Evolutionary conservation across 2,888 invertebrate species (phyloP).

Genomic region (Xylocampa areola): DNA sequence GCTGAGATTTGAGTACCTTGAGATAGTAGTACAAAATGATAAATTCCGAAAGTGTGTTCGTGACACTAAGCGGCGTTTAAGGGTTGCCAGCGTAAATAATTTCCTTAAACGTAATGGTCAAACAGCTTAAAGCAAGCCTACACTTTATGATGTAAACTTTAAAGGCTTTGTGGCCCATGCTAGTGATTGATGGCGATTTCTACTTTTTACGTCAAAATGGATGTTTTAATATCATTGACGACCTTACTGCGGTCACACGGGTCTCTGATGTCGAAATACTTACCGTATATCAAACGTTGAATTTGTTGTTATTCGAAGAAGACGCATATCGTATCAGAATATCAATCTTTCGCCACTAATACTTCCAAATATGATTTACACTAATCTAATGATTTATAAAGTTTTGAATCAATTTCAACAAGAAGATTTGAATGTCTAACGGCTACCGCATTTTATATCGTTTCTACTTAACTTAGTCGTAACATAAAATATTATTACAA

Average conservation of each 20-base stretch:
- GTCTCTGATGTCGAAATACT: conserved; percentile 43
- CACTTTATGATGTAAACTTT: conserved; percentile 51
- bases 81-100: conserved; percentile 56
- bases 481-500: conserved; percentile 14
- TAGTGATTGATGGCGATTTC: conserved; percentile 64
- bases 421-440: conserved; percentile 29
- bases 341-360: not conserved
- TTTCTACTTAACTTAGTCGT: conserved; percentile 4
- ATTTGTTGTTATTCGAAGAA: conserved; percentile 17
- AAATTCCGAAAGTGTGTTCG: conserved; percentile 25
- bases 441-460: conserved; percentile 14
- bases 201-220: conserved; percentile 51
- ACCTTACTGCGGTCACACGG: conserved; percentile 37
- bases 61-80: conserved; percentile 21
- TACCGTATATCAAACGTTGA: conserved; percentile 14
- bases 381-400: conserved; percentile 21
- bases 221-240: conserved; percentile 56
- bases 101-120: conserved; percentile 57
- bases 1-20: not conserved
- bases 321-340: conserved; percentile 4
- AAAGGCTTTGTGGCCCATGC: conserved; percentile 57
- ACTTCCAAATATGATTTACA: conserved; percentile 7
- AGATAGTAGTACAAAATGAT: conserved; percentile 6
- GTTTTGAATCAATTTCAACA: conserved; percentile 21
- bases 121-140: conserved; percentile 54